A percentile compares a stretch with the other conserved stretches of the same genome.
Evolutionary conservation across 2,113 vertebrate genomes (phyloP).

Genomic region (Trachemys scripta): DNA sequence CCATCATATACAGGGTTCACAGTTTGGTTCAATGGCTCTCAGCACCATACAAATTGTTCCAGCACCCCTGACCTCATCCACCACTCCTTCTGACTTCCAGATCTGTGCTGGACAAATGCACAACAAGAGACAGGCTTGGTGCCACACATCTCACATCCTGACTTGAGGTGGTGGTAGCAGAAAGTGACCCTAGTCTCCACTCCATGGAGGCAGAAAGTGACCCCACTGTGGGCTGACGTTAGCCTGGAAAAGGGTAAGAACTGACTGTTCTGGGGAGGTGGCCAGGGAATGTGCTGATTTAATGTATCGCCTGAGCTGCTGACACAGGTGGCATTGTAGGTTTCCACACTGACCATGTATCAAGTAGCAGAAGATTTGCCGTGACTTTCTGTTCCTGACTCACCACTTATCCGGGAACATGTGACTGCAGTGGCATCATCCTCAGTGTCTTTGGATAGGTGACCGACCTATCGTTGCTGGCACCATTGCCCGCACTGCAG

Average conservation of each 20-base stretch:
- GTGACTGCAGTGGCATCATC: background rate
- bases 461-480: background rate
- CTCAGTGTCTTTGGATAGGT: background rate
- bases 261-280: background rate
- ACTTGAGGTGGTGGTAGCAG: background rate
- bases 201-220: background rate
- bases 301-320: background rate
- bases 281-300: rapidly evolving
- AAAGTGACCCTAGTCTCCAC: background rate
- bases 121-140: background rate
- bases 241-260: background rate
- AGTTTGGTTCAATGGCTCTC: no score
- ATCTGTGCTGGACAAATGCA: background rate
- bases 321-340: background rate
- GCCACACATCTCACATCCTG: background rate
- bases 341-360: background rate
- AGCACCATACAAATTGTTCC: no score
- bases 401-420: background rate
- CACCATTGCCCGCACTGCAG: background rate
- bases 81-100: background rate
- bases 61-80: no score
- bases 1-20: no score
- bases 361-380: background rate
- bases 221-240: background rate
- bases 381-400: background rate